Base-by-base conservation (phyloP, 2,113 vertebrate species). In the Rhinichthys klamathensis region DNA sequence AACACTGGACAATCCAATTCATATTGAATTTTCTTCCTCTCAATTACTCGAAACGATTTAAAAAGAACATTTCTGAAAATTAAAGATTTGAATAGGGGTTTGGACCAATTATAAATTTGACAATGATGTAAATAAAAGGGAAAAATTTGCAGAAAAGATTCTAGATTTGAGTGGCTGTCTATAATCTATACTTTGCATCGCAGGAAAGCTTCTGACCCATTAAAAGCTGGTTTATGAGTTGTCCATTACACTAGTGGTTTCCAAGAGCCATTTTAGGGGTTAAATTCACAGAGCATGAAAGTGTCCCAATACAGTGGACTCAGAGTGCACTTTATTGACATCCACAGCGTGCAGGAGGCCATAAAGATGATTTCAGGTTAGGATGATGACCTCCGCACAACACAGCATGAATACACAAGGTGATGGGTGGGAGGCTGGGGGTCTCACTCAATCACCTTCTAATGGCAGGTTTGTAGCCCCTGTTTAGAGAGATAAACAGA, bases 281-380 rank as follows among this genome's bases (percentile, higher is more conserved):
- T 51, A 81, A 80, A 41, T 77, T 56, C 27, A 27, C 70, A 60
- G 60, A 61, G 54, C 58, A 67, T 84, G 65, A 86, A 88, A 21
- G 80, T 60, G 87, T 88, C 46, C 58, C 76, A 77, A 84, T 75
- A 70, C 85, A 65, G 76, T 69, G 51, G 74, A 41, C 73, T 82
- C 82, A 35, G 74, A 78, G 84, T 85, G 85, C 85, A 86, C 73
- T 75, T 41, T 86, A 86, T 80, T 69, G 82, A 87, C 88, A 85
- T 70, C 60, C 69, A 12, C 74, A 38, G 54, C 16, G 8, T 54
- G 80, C 56, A 81, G 80, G 83, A 82, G 82, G 82, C 83, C 51
- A 86, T 91, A 89, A 90, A 91, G 85, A 85, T 85, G 79, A 89
- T 89, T 91, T 83, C 86, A 83, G 70, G 84, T 83, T 80, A 41